phyloP scores from a whole-genome alignment of 1,140 invertebrate genomes.

The Trichogramma pretiosum region DNA sequence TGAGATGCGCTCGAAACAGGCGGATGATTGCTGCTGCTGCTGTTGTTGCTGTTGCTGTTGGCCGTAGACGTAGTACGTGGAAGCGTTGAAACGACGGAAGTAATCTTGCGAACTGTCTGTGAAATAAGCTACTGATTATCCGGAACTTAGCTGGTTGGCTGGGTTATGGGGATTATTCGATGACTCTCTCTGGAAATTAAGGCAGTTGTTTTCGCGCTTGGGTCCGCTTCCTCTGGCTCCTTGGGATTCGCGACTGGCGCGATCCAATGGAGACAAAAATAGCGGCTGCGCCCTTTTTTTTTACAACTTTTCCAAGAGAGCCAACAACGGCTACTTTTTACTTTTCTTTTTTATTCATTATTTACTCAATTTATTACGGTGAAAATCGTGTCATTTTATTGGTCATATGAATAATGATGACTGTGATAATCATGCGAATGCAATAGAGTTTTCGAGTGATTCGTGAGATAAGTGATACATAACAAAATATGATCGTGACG shows the following conservation, averaged over 20 bases:
- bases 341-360: background rate
- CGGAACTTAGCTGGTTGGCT: conserved; percentile 32
- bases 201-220: too few species aligned
- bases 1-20: conserved; percentile 8
- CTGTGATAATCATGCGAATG: too few species aligned
- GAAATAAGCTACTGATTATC: conserved; percentile 45
- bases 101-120: conserved; percentile 50
- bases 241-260: background rate
- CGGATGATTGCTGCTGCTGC: conserved; percentile 23
- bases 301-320: conserved; percentile 1
- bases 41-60: conserved; percentile 28
- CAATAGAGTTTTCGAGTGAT: too few species aligned
- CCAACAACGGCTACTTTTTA: conserved; percentile 11
- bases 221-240: background rate
- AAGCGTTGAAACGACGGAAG: conserved; percentile 46
- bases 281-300: too few species aligned
- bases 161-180: conserved; percentile 3
- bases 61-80: conserved; percentile 43
- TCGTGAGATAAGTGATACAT: background rate
- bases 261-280: too few species aligned
- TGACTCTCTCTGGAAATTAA: too few species aligned
- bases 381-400: too few species aligned
- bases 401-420: too few species aligned
- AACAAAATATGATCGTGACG: background rate
- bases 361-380: too few species aligned